Evolutionary conservation across 2,797 vertebrate species (phyloP), one percentile per base, ranked within the genome.

Genomic region (Rhinogobio ventralis): DNA sequence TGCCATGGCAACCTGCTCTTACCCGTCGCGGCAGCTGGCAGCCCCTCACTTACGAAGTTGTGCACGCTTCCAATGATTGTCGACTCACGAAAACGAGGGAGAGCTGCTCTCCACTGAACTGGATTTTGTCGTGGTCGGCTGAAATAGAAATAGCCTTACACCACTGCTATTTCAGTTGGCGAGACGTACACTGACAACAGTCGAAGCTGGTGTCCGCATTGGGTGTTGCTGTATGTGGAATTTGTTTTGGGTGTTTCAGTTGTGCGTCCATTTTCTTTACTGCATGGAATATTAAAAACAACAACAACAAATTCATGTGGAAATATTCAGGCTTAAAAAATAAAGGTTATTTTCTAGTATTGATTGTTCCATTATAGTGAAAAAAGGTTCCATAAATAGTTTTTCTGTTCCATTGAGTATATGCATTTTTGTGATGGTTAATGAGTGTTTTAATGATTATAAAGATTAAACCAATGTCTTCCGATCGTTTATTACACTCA

Each of bases 1-100:
- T 97, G 94, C 96, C 96, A 97, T 97, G 96, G 96, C 96, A 96
- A 97, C 96, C 94, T 95, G 94, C 94, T 95, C 95, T 96, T 96
- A 96, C 95, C 96, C 96, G 94, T 94, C 94, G 95, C 94, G 95
- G 96, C 95, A 95, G 95, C 95, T 96, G 96, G 96, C 96, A 96
- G 96, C 95, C 95, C 95, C 96, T 94, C 95, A 86, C 95, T 96
- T 95, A 96, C 95, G 94, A 95, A 95, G 96, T 96, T 96, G 96
- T 96, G 66, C 67, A 95, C 95, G 81, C 94, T 93, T 94, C 94
- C 94, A 93, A 93, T 96, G 95, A 96, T 96, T 96, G 95, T 94
- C 94, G 96, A 95, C 95, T 96, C 96, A 95, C 95, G 95, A 95
- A 95, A 95, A 87, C 80, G 95, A 95, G 68, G 81, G 78, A 87